Base-by-base conservation (phyloP, 2,888 invertebrate species). In the Pogonocherus hispidulus region DNA sequence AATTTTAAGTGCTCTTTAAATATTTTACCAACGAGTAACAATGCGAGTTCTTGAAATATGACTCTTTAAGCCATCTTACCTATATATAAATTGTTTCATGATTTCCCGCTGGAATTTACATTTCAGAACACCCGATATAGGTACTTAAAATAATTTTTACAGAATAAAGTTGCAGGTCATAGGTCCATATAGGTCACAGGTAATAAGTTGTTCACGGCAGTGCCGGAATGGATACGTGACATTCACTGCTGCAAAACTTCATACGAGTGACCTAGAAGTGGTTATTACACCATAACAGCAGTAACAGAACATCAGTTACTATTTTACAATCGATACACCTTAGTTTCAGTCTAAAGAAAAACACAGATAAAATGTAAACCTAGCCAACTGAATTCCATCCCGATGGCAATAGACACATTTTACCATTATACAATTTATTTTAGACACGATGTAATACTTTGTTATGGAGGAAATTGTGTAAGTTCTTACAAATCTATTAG, bases 291-390 rank as follows among this genome's bases (percentile, higher is more conserved):
- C 6, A 46, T 27, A 51, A 32, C 19, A 62, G 51, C 37, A 49
- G 62, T 62, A 47, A 19, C 62, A 51, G 23, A 59, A 63, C 49
- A 41, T 63, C 63, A 63, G 22, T 63, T 52, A 63, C 52, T 49
- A 59, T 47, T 44, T 52, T 51, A 20, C 41, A 52, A 63, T 63
- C 63, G 44, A 63, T 63, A 63, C 14, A 46, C 27, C 35, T 37
- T 63, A 63, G 52, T 63, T 20, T 55, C 55, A 9, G 55, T 19
- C 35, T 55, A 55, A 55, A n/a, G 37, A 55, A n/a, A 37, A 55
- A 37, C 35, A 19, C 37, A 55, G 19, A 55, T 20, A 55, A 55
- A 55, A 37, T 55, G 37, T 37, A 37, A 20, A 20, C 35, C 35
- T 55, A 55, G 35, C 37, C 55, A 55, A 35, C 32, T 6, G 37